Evolutionary conservation across 2,113 vertebrate species (phyloP).

Genomic region (Saimiri boliviensis): DNA sequence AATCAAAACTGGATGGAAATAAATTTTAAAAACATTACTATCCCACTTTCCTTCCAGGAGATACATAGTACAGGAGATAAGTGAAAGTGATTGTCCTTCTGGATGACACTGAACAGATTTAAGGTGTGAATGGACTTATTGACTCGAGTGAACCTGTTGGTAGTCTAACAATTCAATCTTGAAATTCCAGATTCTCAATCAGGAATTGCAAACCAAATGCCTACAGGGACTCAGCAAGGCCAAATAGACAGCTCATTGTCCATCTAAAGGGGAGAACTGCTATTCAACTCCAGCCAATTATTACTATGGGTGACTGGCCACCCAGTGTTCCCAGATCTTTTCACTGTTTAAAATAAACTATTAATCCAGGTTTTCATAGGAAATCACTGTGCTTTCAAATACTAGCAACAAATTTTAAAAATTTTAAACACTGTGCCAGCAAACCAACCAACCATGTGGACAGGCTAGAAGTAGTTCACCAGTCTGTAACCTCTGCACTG

Average conservation of each 20-base stretch:
- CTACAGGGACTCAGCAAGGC: background rate
- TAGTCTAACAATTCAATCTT: background rate
- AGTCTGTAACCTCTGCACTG: background rate
- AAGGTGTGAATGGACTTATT: background rate
- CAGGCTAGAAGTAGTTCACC: background rate
- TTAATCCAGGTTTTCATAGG: constrained; percentile 14
- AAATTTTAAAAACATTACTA: constrained; percentile 2
- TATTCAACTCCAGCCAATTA: background rate
- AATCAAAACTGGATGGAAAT: constrained; percentile 4
- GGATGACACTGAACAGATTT: background rate
- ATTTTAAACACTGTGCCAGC: background rate
- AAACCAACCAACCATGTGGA: background rate
- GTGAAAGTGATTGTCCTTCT: background rate
- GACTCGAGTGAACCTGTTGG: background rate
- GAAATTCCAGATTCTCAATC: background rate
- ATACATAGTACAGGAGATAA: background rate
- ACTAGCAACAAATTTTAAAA: background rate
- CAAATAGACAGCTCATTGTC: background rate
- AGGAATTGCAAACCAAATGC: background rate
- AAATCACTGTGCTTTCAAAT: constrained; percentile 38
- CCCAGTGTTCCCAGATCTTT: background rate
- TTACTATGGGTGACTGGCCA: background rate
- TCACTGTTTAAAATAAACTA: background rate
- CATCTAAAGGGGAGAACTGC: background rate
- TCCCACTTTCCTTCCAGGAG: background rate